phyloP scores from a whole-genome alignment of 2,113 vertebrate genomes.

The Ochotona princeps region DNA sequence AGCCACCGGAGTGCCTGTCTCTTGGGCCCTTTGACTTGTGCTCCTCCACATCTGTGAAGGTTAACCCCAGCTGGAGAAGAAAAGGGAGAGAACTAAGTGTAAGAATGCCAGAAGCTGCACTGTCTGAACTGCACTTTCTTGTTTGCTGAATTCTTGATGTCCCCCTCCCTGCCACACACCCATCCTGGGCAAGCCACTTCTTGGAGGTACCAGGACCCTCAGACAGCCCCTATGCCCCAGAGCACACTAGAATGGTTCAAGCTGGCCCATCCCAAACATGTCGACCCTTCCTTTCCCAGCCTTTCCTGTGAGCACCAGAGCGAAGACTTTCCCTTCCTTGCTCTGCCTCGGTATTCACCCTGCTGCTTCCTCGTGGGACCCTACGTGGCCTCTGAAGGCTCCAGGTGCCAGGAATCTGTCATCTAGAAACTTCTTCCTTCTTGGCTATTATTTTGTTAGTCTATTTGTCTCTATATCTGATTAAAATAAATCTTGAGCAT shows the following conservation, averaged over 20 bases:
- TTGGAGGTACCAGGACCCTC: neutral
- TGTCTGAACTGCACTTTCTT: neutral
- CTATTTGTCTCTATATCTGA: neutral
- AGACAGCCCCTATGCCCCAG: neutral
- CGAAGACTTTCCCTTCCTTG: neutral
- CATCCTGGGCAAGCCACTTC: neutral
- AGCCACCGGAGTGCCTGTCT: neutral
- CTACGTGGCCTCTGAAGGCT: fast-evolving
- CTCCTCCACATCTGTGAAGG: neutral
- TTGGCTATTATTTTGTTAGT: neutral
- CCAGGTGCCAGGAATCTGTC: neutral
- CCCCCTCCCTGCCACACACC: neutral
- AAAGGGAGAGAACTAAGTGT: neutral
- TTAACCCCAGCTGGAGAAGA: neutral
- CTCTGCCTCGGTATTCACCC: neutral
- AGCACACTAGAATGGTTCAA: neutral
- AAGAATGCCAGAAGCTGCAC: neutral
- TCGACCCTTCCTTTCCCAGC: neutral
- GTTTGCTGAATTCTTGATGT: neutral
- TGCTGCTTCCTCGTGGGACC: neutral
- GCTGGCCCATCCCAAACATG: neutral
- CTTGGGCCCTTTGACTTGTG: neutral
- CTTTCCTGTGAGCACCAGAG: neutral
- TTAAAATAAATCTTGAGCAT: neutral
- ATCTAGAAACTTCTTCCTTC: neutral